Conservation (phyloP, 2,888 invertebrate species). For the Diogma glabrata region DNA sequence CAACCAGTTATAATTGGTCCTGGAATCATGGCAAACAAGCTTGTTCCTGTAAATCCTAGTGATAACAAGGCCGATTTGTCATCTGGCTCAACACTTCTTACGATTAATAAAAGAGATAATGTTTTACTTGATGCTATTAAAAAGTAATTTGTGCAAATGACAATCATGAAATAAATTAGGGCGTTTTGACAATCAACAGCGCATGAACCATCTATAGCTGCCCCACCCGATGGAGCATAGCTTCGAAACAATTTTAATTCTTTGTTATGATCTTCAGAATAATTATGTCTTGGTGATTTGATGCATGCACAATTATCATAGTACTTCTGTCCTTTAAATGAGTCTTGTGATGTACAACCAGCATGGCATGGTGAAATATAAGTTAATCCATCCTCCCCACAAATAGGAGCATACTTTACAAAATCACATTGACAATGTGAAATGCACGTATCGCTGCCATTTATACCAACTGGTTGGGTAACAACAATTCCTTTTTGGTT, state of each 20-base stretch:
- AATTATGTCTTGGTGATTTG: too few relatives aligned
- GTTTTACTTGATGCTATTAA: not conserved
- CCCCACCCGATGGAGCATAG: too few relatives aligned
- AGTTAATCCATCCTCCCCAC: slow-evolving; percentile 40
- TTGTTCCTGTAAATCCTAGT: not conserved
- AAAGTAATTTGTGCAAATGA: not conserved
- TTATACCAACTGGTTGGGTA: slow-evolving; percentile 28
- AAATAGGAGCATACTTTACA: slow-evolving; percentile 54
- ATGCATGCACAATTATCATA: not conserved
- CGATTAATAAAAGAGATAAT: not conserved
- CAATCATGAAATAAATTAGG: not conserved
- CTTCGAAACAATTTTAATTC: too few relatives aligned
- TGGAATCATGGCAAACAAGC: not conserved
- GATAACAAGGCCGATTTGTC: not conserved
- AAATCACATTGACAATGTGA: slow-evolving; percentile 47
- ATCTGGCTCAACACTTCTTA: not conserved
- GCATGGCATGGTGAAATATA: slow-evolving; percentile 36
- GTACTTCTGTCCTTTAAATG: not conserved
- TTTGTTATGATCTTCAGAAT: too few relatives aligned
- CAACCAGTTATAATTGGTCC: not conserved
- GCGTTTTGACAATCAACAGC: slow-evolving; percentile 41
- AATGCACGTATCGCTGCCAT: slow-evolving; percentile 26
- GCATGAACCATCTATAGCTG: slow-evolving; percentile 41
- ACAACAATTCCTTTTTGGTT: slow-evolving; percentile 30
- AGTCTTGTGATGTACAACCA: slow-evolving; percentile 40